Evolutionary conservation across 2,888 invertebrate species (phyloP), one percentile per base, ranked within the genome.

Genomic region (Pyrrhosoma nymphula): DNA sequence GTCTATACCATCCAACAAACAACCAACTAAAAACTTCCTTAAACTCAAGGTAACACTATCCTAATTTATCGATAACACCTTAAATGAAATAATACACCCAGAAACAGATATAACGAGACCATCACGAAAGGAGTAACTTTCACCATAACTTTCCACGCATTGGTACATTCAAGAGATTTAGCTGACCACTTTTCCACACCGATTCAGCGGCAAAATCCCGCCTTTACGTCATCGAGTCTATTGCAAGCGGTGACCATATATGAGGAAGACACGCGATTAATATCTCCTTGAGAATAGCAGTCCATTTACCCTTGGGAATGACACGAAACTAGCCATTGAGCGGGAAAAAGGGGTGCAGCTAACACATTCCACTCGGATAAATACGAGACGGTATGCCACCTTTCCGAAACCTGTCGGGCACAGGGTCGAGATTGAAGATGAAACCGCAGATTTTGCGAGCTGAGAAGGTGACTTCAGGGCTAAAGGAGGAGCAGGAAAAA

Each of bases 351-450:
- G 63, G 56, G 90, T 56, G 89, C 56, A 63, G 56, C 88, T 39
- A 88, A 88, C 0, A 26, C 23, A 26, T 16, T 39, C 91, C 23
- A 35, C 8, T 26, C 35, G 39, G 47, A n/a, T 39, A 93, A 63
- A 69, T 39, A n/a, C 14, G 60, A 35, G 47, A 47, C 93, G 26
- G n/a, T 56, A 82, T 18, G 93, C 69, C n/a, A 69, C 69, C 93
- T 93, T 75, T 55, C n/a, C 39, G 47, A 93, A 93, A 93, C 69
- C 69, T 14, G 93, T 93, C 93, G 63, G 63, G 93, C 47, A 35
- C 82, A 69, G 93, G 93, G 47, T 93, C 93, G 47, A 39, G 63
- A 93, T 12, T 23, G 69, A 8, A 93, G 63, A 91, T 91, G 35
- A 63, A 63, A 63, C 91, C 63, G 63, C 60, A 91, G 39, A 56